phyloP scores from a whole-genome alignment of 2,888 invertebrate genomes.

The Polymixis lichenea region DNA sequence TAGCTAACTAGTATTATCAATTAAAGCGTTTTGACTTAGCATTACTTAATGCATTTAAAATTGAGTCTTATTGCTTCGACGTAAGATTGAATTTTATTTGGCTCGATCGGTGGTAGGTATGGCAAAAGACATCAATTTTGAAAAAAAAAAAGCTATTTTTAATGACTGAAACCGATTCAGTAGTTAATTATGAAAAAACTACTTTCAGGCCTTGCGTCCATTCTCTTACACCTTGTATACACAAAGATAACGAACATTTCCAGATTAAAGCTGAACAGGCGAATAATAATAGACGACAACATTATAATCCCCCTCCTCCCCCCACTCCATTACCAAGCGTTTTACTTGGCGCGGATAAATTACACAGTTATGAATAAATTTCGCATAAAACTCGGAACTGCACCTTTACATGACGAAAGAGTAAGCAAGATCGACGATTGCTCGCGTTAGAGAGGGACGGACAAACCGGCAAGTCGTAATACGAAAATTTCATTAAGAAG shows the following conservation, averaged over 20 bases:
- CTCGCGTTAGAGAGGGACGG: slow-evolving; percentile 72
- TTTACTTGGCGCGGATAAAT: slow-evolving; percentile 89
- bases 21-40: too few species aligned
- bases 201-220: too few species aligned
- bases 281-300: slow-evolving; percentile 85
- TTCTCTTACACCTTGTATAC: neutral
- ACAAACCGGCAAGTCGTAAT: slow-evolving; percentile 83
- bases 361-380: slow-evolving; percentile 91
- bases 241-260: slow-evolving; percentile 78
- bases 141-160: too few species aligned
- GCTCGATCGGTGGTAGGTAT: too few species aligned
- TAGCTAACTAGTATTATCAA: too few species aligned
- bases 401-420: slow-evolving; percentile 87
- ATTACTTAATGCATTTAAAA: too few species aligned
- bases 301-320: slow-evolving; percentile 73
- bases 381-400: slow-evolving; percentile 90
- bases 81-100: too few species aligned
- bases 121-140: too few species aligned
- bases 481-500: slow-evolving; percentile 90
- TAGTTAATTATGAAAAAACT: too few species aligned
- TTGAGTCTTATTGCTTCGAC: too few species aligned
- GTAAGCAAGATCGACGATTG: slow-evolving; percentile 71
- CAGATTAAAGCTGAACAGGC: slow-evolving; percentile 85
- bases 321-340: slow-evolving; percentile 83
- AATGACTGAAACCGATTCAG: too few species aligned